These are phyloP conservation scores for Drosophila rhopaloa DNA, from an alignment of 1,140 invertebrate genomes.

Conservation along the genomic window DNA sequence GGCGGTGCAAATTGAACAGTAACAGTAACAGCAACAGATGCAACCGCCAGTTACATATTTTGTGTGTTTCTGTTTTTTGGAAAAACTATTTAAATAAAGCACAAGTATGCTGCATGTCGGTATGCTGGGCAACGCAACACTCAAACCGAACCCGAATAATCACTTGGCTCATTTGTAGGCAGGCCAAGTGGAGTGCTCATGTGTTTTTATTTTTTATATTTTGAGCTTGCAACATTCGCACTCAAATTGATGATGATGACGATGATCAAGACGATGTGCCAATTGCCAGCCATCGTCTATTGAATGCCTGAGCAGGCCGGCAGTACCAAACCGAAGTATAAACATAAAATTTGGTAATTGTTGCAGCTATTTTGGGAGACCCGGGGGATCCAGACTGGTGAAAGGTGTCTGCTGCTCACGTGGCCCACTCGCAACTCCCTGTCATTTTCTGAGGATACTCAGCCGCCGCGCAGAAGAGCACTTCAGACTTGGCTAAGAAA, in stretches of 20 bases:
- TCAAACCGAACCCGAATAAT: constrained; percentile 60
- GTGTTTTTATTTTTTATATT: constrained; percentile 36
- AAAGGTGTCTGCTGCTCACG: constrained; percentile 54
- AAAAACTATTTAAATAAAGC: constrained; percentile 68
- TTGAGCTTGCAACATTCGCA: constrained; percentile 65
- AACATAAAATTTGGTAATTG: constrained; percentile 62
- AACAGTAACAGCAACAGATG: constrained; percentile 45
- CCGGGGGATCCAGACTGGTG: constrained; percentile 20
- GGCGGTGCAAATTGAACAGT: constrained; percentile 34
- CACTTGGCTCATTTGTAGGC: constrained; percentile 70
- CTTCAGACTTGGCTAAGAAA: constrained; percentile 56
- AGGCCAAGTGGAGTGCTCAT: constrained; percentile 66
- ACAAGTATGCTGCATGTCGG: constrained; percentile 60
- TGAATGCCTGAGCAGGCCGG: constrained; percentile 38
- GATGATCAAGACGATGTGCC: constrained; percentile 62
- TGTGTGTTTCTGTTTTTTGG: constrained; percentile 25
- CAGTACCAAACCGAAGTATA: background rate
- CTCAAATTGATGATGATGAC: constrained; percentile 65
- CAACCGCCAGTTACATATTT: constrained; percentile 52
- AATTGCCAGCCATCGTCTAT: constrained; percentile 60
- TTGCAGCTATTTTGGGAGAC: constrained; percentile 50
- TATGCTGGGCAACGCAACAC: constrained; percentile 61
- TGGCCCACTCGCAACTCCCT: constrained; percentile 20
- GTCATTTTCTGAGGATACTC: constrained; percentile 42
- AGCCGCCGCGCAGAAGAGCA: constrained; percentile 23